These are phyloP conservation scores for Halichoeres trimaculatus DNA, from an alignment of 2,113 vertebrate genomes.

Conservation along the genomic window DNA sequence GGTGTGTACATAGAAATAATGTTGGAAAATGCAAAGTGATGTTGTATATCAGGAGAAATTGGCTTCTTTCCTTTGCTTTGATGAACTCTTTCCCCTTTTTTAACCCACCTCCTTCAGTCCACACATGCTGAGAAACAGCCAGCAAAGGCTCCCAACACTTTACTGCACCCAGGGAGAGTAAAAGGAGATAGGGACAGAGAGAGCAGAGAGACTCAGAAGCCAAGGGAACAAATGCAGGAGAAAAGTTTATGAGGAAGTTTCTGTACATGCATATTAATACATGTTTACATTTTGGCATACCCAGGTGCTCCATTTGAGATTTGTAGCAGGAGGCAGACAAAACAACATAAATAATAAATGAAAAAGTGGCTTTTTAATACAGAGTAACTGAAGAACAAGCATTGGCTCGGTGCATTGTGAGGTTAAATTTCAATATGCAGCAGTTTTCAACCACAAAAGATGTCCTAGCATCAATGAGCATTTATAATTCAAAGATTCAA, in stretches of 20 bases:
- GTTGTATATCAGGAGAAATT: conserved; percentile 68
- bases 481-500: neutral
- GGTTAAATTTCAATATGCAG: conserved; percentile 11
- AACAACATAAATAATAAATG: conserved; percentile 58
- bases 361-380: conserved; percentile 37
- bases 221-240: conserved; percentile 17
- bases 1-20: neutral
- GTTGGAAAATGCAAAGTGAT: conserved; percentile 51
- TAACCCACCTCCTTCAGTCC: conserved; percentile 65
- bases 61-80: conserved; percentile 70
- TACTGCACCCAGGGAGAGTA: conserved; percentile 11
- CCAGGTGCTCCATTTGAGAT: conserved; percentile 24
- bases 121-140: conserved; percentile 53
- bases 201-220: conserved; percentile 4
- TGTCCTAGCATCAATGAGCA: neutral
- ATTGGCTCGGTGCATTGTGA: conserved; percentile 17
- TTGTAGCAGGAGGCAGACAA: conserved; percentile 44
- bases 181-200: neutral
- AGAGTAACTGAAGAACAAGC: conserved; percentile 21
- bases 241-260: conserved; percentile 20
- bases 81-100: conserved; percentile 71
- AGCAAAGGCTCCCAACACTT: conserved; percentile 48
- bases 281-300: conserved; percentile 25
- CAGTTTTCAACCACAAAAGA: conserved; percentile 5
- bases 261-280: conserved; percentile 46